phyloP scores from a whole-genome alignment of 2,797 vertebrate species.

The Amblyraja radiata region DNA sequence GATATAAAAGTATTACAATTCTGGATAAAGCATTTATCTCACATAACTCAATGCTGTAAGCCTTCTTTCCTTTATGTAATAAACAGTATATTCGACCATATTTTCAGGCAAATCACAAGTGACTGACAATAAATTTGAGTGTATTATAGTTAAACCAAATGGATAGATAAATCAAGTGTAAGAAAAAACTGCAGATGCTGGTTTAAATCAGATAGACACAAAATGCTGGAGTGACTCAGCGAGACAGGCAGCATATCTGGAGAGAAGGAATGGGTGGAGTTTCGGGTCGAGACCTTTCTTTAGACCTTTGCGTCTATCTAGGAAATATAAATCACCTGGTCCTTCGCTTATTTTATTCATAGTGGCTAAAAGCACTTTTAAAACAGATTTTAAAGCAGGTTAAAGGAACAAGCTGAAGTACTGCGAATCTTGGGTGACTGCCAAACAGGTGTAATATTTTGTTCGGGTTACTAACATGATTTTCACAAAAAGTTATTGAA shows the following conservation, averaged over 20 bases:
- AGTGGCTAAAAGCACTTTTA: neutral
- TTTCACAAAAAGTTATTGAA: neutral
- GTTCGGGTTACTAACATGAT: neutral
- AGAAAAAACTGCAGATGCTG: too few relatives aligned
- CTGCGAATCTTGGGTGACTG: neutral
- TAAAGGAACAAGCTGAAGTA: neutral
- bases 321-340: neutral
- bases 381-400: neutral
- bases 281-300: too few relatives aligned
- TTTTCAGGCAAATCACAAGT: neutral
- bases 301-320: too few relatives aligned
- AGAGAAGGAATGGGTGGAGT: too few relatives aligned
- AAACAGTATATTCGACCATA: neutral
- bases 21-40: too few relatives aligned
- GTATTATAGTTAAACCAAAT: neutral
- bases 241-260: too few relatives aligned
- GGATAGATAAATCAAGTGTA: neutral
- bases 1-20: too few relatives aligned
- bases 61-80: neutral
- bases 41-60: too few relatives aligned
- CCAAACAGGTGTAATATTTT: neutral
- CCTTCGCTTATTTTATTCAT: neutral
- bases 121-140: neutral
- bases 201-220: too few relatives aligned
- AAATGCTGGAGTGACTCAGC: too few relatives aligned